Evolutionary conservation across 2,888 invertebrate species (phyloP), one percentile per base, ranked within the genome.

Genomic region (Cistogaster globosa): DNA sequence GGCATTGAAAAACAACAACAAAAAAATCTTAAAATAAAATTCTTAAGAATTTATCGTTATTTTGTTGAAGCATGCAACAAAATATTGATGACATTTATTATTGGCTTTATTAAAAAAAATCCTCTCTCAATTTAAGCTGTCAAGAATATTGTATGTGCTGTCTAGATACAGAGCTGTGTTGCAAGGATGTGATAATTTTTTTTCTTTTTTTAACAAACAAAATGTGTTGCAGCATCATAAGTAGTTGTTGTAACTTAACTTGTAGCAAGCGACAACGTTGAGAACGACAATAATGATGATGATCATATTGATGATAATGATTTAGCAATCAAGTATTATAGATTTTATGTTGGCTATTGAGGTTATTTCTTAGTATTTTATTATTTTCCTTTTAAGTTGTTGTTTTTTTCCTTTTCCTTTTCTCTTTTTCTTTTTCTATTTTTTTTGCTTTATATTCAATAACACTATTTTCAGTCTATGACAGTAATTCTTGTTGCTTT

Each of bases 71-170:
- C 36, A 67, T 48, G 58, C 78, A 71, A 48, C 71, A 85, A 82
- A 85, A 85, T 85, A 85, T 82, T 85, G 82, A 85, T 82, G 85
- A 78, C 82, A 85, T 85, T 85, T 85, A 82, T 85, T 85, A 85
- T 85, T 85, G 85, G 85, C 85, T 85, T 78, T 82, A 85, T 82
- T 63, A 82, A 78, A 78, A 60, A 42, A 55, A 65, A 58, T 76
- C 65, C 71, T 78, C 77, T 77, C 84, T 82, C 85, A 82, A 85
- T 85, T 85, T 74, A 75, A 82, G 82, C 85, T 85, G 85, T 74
- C 82, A 85, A 22, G 51, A 82, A 85, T 69, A 78, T 85, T 78
- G 36, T 77, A 38, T 68, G 62, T 68, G 8, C 12, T 53, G 60
- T 76, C 69, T 45, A 62, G 80, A 6, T 62, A 55, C 53, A n/a